Evolutionary conservation across 2,888 invertebrate genomes (phyloP), one percentile per base, ranked within the genome.

Genomic region (Leuctra nigra): DNA sequence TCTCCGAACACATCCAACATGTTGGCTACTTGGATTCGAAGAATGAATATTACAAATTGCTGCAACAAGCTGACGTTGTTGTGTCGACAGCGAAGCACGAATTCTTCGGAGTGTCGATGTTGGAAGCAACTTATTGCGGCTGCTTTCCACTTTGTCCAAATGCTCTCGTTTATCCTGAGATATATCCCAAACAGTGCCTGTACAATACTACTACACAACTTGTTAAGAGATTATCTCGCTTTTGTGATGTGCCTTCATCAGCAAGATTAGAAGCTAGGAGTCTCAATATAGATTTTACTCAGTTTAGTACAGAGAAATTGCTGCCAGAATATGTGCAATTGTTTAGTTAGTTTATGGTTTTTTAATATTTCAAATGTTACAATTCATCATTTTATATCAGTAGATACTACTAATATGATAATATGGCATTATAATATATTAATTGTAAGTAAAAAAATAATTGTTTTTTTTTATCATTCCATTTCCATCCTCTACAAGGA

Each of bases 61-160:
- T 87, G 53, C 64, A 70, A 13, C 65, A 70, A 0, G 77, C 79
- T 14, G 83, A 87, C 69, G 77, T 87, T 41, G 83, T 80, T 2
- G 77, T 87, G 24, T 87, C 87, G 1, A 87, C 87, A 4, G 84
- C 87, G 1, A 74, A 77, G 22, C 87, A 87, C 68, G 87, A 87
- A 68, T 87, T 87, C 70, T 87, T 83, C 70, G 87, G 87, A 29
- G 85, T 86, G 20, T 78, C 86, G 20, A 83, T 87, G 86, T 20
- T 29, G 14, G 48, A 29, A 48, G 24, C 25, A 4, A 29, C 14
- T n/a, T 77, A 77, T 63, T 77, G 77, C 61, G 83, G 84, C n/a
- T 86, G 86, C 67, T 80, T 79, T 68, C 86, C 87, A 2, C 69
- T 87, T 23, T 81, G 81, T 53, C 87, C 87, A 4, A 81, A 82